These are phyloP conservation scores for Pollenia griseotomentosa DNA, from an alignment of 2,888 invertebrate genomes.

Conservation along the genomic window DNA sequence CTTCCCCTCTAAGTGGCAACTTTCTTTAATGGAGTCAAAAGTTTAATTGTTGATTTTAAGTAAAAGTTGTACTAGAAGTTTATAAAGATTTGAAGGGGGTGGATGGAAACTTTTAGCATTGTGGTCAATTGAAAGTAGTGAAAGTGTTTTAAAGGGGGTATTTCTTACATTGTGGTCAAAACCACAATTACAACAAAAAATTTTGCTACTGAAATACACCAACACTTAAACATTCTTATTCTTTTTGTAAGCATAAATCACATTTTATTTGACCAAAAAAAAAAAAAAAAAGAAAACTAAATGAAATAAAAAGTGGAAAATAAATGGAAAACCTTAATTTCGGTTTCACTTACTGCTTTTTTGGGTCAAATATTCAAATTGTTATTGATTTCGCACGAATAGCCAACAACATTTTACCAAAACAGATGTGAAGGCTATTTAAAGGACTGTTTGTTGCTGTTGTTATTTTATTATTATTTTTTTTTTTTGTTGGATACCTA, in stretches of 20 bases:
- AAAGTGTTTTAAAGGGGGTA: constrained; percentile 21
- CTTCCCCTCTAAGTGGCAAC: not conserved
- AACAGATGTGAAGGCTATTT: constrained; percentile 42
- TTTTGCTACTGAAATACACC: constrained; percentile 6
- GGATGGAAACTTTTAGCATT: not conserved
- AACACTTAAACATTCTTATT: not conserved
- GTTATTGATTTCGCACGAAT: constrained; percentile 81
- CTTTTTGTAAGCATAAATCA: constrained; percentile 29
- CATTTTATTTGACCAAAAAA: constrained; percentile 52
- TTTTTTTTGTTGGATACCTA: not conserved
- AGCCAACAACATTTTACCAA: constrained; percentile 26
- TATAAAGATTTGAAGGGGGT: constrained; percentile 1
- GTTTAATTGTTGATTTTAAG: constrained; percentile 10
- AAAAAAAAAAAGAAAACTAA: constrained; percentile 5
- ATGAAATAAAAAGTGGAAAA: constrained; percentile 45
- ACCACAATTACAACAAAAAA: constrained; percentile 37
- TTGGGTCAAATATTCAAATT: constrained; percentile 82
- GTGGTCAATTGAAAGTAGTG: constrained; percentile 3
- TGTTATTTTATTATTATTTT: not conserved
- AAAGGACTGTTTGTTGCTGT: not conserved
- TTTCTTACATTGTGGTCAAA: not conserved
- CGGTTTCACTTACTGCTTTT: constrained; percentile 65
- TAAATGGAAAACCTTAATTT: constrained; percentile 62
- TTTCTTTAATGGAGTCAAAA: not conserved
- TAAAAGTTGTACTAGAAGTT: not conserved